These are phyloP conservation scores for Acrocephalus arundinaceus DNA, from an alignment of 2,113 vertebrate species.

Conservation along the genomic window DNA sequence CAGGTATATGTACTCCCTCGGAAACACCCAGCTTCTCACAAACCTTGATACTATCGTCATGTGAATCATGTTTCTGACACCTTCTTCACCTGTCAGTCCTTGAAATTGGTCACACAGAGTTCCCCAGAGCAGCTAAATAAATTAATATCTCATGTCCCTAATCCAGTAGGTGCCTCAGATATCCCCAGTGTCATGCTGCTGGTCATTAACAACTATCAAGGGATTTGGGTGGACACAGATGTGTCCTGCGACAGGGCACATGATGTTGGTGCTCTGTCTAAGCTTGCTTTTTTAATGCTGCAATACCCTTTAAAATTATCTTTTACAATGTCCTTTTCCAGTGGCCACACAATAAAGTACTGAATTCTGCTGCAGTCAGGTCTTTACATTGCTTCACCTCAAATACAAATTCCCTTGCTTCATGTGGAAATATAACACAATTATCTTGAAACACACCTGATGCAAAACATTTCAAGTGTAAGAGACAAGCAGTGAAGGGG, in stretches of 20 bases:
- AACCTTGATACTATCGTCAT: background rate
- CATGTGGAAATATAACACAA: background rate
- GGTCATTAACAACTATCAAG: background rate
- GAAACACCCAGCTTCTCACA: background rate
- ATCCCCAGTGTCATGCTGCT: background rate
- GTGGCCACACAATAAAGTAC: background rate
- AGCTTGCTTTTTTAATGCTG: background rate
- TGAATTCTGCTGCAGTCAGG: background rate
- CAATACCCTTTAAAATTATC: background rate
- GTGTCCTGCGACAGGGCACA: background rate
- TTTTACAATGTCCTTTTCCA: background rate
- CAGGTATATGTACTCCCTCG: background rate
- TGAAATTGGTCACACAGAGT: background rate
- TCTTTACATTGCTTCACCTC: background rate
- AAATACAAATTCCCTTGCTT: background rate
- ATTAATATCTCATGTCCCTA: background rate
- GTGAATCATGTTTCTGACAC: background rate
- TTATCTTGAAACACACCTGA: background rate
- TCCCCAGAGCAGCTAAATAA: background rate
- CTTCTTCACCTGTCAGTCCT: background rate
- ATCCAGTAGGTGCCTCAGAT: background rate
- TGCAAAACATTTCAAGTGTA: slow-evolving; percentile 9
- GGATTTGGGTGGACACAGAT: background rate
- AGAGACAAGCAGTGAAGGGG: background rate
- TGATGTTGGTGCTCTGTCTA: background rate